A percentile compares a stretch with the other conserved stretches of the same genome.
Evolutionary conservation across 2,113 vertebrate genomes (phyloP).

Genomic region (Gymnobelideus leadbeateri): DNA sequence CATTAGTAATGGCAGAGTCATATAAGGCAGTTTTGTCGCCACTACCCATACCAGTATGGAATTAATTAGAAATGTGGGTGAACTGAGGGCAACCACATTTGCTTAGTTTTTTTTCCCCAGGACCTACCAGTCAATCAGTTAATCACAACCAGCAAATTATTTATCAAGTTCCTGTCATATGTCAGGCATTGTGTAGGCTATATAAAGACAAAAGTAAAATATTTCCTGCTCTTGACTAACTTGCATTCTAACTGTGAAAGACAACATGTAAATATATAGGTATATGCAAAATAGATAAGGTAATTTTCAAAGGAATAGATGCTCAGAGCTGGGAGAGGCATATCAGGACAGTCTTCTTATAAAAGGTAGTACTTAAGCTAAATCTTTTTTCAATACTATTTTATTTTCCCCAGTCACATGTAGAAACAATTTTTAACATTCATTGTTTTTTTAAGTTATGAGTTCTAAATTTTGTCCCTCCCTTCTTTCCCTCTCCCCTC

Average conservation of each 20-base stretch:
- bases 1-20: neutral
- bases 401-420: no score
- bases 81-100: neutral
- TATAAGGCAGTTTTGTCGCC: neutral
- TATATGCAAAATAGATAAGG: neutral
- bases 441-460: no score
- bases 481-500: no score
- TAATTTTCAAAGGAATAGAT: neutral
- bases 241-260: neutral
- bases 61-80: neutral
- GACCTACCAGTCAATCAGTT: neutral
- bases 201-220: neutral
- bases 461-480: no score
- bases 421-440: no score
- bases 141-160: neutral
- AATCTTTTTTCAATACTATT: no score
- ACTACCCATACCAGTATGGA: neutral
- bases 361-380: neutral
- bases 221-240: neutral
- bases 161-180: neutral
- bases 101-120: neutral
- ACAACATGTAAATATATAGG: neutral
- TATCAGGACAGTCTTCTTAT: neutral
- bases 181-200: neutral
- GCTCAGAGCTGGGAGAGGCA: neutral